phyloP scores from a whole-genome alignment of 2,797 vertebrate genomes.

The Phataginus tricuspis region DNA sequence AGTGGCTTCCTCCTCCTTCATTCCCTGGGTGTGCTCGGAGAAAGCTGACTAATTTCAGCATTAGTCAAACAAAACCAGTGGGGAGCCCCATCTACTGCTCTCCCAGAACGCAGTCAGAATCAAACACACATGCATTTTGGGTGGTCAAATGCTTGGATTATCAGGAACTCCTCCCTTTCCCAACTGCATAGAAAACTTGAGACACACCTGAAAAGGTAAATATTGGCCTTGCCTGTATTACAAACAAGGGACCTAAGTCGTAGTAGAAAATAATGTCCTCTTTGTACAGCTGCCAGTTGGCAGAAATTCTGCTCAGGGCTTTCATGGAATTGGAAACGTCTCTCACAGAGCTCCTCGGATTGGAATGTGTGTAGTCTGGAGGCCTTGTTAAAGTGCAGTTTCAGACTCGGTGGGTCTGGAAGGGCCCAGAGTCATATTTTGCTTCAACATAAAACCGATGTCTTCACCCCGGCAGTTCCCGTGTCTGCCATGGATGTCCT shows the following conservation, averaged over 20 bases:
- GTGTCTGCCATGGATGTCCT: rapidly evolving
- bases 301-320: neutral
- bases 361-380: rapidly evolving
- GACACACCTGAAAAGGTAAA: neutral
- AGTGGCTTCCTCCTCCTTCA: neutral
- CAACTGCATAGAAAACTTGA: neutral
- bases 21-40: neutral
- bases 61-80: neutral
- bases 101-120: neutral
- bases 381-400: neutral
- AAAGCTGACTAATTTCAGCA: neutral
- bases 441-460: neutral
- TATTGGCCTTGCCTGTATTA: neutral
- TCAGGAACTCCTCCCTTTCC: no score
- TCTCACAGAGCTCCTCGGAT: no score
- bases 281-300: no score
- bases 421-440: neutral
- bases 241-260: neutral
- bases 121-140: neutral
- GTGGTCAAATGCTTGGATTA: no score
- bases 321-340: neutral
- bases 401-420: rapidly evolving
- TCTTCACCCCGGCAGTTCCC: neutral
- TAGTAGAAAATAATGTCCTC: neutral
- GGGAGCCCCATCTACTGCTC: neutral